Conservation (phyloP, 1,140 invertebrate species). For the Mercenaria mercenaria region DNA sequence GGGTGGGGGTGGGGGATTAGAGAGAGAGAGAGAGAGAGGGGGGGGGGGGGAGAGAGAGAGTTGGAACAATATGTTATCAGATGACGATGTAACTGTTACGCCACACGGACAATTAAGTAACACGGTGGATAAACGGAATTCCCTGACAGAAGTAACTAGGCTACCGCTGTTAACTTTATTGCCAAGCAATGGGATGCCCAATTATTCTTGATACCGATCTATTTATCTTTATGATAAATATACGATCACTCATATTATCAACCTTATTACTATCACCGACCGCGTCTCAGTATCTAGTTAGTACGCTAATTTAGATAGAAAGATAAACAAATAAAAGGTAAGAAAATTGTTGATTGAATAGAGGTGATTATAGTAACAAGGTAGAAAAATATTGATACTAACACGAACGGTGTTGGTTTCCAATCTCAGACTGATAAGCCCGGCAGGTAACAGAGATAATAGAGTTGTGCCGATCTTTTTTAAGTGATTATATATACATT, state of each 20-base stretch:
- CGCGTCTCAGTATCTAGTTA: constrained; percentile 19
- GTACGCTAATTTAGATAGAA: constrained; percentile 52
- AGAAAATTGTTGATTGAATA: neutral
- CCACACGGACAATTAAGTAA: neutral
- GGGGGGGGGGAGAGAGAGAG: no score
- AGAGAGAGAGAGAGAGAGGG: no score
- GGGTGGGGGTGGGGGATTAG: no score
- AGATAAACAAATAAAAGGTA: constrained; percentile 42
- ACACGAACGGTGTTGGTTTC: neutral
- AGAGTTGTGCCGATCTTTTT: no score
- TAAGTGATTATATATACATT: no score
- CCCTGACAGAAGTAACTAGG: constrained; percentile 52
- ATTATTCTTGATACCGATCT: constrained; percentile 15
- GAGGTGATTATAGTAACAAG: constrained; percentile 20
- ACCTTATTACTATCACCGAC: neutral
- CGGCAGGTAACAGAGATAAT: neutral
- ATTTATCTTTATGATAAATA: constrained; percentile 44
- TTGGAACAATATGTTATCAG: constrained; percentile 16
- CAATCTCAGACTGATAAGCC: neutral
- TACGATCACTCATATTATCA: constrained; percentile 47
- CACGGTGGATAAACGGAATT: neutral
- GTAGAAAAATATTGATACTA: constrained; percentile 40
- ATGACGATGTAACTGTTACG: neutral
- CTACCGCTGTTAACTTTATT: constrained; percentile 58
- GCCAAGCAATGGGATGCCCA: constrained; percentile 28